A percentile compares a stretch with the other conserved stretches of the same genome.
Evolutionary conservation across 2,888 invertebrate genomes (phyloP).

Genomic region (Pherbina coryleti): DNA sequence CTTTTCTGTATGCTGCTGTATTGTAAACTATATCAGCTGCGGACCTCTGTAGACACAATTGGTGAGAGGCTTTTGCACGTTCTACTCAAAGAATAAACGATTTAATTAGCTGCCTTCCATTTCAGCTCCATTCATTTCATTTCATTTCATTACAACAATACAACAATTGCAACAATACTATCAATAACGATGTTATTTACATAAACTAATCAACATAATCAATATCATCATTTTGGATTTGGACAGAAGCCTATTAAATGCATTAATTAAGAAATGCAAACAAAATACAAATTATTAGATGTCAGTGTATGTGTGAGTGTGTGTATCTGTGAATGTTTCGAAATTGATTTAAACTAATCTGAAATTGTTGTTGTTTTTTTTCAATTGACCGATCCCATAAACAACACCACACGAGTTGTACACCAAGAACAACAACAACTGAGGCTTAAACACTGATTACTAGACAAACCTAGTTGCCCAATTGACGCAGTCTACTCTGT

Average conservation of each 20-base stretch:
- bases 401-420: background rate
- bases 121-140: background rate
- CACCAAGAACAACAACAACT: background rate
- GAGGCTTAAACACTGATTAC: no score
- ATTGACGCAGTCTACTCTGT: no score
- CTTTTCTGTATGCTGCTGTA: no score
- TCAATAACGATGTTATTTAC: slow-evolving; percentile 22
- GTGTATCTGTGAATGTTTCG: no score
- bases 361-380: background rate
- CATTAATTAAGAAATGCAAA: slow-evolving; percentile 6
- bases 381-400: no score
- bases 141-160: background rate
- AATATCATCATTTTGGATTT: background rate
- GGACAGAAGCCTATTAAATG: background rate
- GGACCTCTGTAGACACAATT: no score
- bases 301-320: background rate
- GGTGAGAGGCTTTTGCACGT: no score
- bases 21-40: no score
- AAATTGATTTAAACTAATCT: background rate
- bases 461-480: no score
- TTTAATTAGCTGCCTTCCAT: no score
- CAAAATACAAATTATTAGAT: background rate
- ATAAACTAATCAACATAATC: slow-evolving; percentile 14
- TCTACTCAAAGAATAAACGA: no score
- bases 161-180: background rate